Evolutionary conservation across 2,888 invertebrate genomes (phyloP).

Genomic region (Allolobophora icterica): DNA sequence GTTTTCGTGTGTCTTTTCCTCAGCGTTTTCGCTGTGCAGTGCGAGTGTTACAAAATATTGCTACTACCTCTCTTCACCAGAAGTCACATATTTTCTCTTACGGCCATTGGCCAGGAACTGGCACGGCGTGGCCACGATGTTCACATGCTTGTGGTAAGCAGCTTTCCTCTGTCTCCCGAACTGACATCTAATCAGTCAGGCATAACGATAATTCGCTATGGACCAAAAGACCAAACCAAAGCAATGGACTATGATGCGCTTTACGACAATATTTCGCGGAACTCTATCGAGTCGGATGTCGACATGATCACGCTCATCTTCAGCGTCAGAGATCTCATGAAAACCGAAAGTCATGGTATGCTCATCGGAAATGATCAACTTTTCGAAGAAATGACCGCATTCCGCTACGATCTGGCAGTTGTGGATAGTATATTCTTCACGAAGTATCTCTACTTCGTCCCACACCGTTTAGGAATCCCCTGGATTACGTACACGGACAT

Average conservation of each 20-base stretch:
- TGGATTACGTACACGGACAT: conserved; percentile 35
- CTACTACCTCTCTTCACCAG: not conserved
- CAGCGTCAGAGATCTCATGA: not conserved
- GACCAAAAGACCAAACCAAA: not conserved
- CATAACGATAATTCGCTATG: not conserved
- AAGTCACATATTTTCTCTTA: conserved; percentile 31
- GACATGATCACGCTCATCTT: not conserved
- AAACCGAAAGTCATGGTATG: not conserved
- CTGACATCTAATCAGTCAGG: not conserved
- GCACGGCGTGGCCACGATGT: conserved; percentile 26
- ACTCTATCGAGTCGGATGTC: not conserved
- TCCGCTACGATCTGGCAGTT: conserved; percentile 38
- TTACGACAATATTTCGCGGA: not conserved
- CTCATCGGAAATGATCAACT: conserved; percentile 26
- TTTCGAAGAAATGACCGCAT: conserved; percentile 24
- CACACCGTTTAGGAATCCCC: conserved; percentile 36
- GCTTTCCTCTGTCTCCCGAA: conserved; percentile 12
- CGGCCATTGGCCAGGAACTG: conserved; percentile 28
- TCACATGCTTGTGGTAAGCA: conserved; percentile 26
- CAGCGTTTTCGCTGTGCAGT: not conserved
- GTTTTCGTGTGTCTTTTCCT: not conserved
- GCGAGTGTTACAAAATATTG: conserved; percentile 7
- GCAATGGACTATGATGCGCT: conserved; percentile 18
- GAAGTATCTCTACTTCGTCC: conserved; percentile 27
- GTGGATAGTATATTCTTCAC: conserved; percentile 33